Base-by-base conservation (phyloP, 1,140 invertebrate genomes). In the Pygmarrhopalites habei region DNA sequence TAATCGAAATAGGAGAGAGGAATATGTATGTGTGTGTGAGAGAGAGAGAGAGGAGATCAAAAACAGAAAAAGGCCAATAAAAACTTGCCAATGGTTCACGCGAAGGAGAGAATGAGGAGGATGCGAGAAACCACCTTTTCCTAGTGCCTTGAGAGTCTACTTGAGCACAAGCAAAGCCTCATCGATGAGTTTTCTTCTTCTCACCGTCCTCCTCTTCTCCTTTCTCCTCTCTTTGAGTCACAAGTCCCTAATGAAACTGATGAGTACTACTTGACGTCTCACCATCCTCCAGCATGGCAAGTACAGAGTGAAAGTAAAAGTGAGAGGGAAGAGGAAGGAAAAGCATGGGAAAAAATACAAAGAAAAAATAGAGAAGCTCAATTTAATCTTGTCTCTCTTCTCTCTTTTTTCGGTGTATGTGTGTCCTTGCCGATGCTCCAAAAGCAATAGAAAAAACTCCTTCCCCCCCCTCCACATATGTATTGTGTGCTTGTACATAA, bases 11-110 rank as follows among this genome's bases (percentile, higher is more conserved):
- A 19, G 7, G 7, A 23, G 46, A 12, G n/a, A n/a, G n/a, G n/a
- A n/a, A n/a, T n/a, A n/a, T n/a, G n/a, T n/a, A n/a, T n/a, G n/a
- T n/a, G n/a, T n/a, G n/a, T n/a, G n/a, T n/a, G n/a, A n/a, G n/a
- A n/a, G n/a, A n/a, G n/a, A n/a, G 10, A 49, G 7, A 49, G 7
- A 21, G 23, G 39, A 41, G 39, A 41, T 12, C 12, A 41, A 41
- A 41, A 41, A 41, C 39, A 49, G 46, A 49, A 49, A 49, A 49
- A 49, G 46, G 46, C 46, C 46, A 49, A 49, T 49, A 49, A 49
- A 49, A 49, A 49, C 46, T 49, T 49, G 12, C n/a, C n/a, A n/a
- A n/a, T n/a, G n/a, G 46, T 7, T 10, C 7, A 49, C 46, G 19
- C 12, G 46, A 23, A 21, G 46, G 7, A 15, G 7, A 49, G 46